These are phyloP conservation scores for Iphiclides podalirius DNA, from an alignment of 2,888 invertebrate species.

Conservation along the genomic window DNA sequence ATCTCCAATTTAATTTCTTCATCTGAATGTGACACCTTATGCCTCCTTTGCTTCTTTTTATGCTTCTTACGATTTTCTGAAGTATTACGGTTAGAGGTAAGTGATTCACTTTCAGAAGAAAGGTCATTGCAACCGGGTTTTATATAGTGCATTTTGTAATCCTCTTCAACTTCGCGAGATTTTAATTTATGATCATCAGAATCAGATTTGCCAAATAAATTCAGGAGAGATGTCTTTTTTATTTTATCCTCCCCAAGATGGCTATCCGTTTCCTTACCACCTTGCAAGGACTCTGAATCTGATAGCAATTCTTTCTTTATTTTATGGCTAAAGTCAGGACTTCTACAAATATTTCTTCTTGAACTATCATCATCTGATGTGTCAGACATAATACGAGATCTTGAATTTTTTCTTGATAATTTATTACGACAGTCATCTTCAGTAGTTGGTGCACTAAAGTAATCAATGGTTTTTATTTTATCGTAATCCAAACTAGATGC, in stretches of 20 bases:
- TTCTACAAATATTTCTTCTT: slow-evolving; percentile 73
- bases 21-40: slow-evolving; percentile 83
- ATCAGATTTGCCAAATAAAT: slow-evolving; percentile 70
- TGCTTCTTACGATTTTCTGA: slow-evolving; percentile 86
- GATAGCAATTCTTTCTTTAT: slow-evolving; percentile 82
- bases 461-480: slow-evolving; percentile 70
- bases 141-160: slow-evolving; percentile 50
- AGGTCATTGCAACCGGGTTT: slow-evolving; percentile 62
- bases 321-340: slow-evolving; percentile 52
- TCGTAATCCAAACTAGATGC: slow-evolving; percentile 53
- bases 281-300: slow-evolving; percentile 50
- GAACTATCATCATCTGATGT: slow-evolving; percentile 86
- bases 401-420: slow-evolving; percentile 83
- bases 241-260: slow-evolving; percentile 44
- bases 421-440: slow-evolving; percentile 78
- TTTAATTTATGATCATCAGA: slow-evolving; percentile 70
- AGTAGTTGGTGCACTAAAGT: slow-evolving; percentile 67
- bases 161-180: slow-evolving; percentile 55
- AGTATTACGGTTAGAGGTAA: slow-evolving; percentile 56
- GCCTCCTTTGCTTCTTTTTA: slow-evolving; percentile 91
- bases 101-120: slow-evolving; percentile 72
- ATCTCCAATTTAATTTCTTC: slow-evolving; percentile 71
- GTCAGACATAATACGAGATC: slow-evolving; percentile 88
- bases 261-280: slow-evolving; percentile 42
- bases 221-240: slow-evolving; percentile 62